Evolutionary conservation across 2,888 invertebrate genomes (phyloP), one percentile per base, ranked within the genome.

Genomic region (Epsilonema sp.): DNA sequence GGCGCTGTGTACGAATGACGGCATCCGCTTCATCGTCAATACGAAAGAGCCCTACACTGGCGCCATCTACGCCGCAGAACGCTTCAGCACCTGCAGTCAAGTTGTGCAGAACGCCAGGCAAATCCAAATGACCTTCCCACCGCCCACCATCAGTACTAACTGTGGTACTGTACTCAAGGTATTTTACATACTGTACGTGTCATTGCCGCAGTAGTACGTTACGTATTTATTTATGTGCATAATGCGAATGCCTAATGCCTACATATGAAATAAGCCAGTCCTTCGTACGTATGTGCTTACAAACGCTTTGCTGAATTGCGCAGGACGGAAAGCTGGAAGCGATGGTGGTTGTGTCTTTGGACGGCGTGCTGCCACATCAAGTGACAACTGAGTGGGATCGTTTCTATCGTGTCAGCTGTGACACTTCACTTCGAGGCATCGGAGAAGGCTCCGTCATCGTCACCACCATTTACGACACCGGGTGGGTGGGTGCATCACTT

Each of bases 1-100:
- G 63, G 63, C 63, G 22, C 52, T 64, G 40, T 63, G 63, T 52
- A 63, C 63, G 25, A 63, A 64, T 52, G 63, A 63, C 42, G 63
- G 63, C 48, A 63, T 63, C 48, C 55, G 62, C 11, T 63, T 63
- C 56, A 64, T 64, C 49, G 62, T 63, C 48, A 63, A 63, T 55
- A 63, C 63, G 47, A 64, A 64, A 50, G 63, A 63, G 42, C 63
- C 63, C 13, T 63, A 63, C 56, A 63, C 63, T 21, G 63, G 63
- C 41, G 63, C 63, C 48, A 63, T 63, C 44, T 63, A 63, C 51
- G 63, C 63, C 24, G 63, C 64, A 23, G 63, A 63, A 50, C 52
- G 63, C 44, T 63, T 63, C 56, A 55, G 59, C 25, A 61, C 60
- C 24, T 63, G 63, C 51, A 56, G 56, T 19, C 61, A 63, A 49